Base-by-base conservation (phyloP, 2,888 invertebrate species). In the Vesta saturnalis region DNA sequence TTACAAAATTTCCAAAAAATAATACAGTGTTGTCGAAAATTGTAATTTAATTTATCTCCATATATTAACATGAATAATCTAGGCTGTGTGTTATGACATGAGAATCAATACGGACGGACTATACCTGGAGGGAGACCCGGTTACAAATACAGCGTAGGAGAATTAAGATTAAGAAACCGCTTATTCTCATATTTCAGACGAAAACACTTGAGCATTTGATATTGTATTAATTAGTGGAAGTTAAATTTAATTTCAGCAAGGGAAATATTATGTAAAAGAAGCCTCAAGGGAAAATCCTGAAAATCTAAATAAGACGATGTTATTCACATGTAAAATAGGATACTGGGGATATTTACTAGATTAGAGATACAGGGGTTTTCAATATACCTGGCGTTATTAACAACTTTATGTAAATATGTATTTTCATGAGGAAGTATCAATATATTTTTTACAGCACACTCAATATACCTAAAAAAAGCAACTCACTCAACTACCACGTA, bases 251-350 rank as follows among this genome's bases (percentile, higher is more conserved):
- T n/a, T n/a, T 39, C 39, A 39, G n/a, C n/a, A 2, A 39, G 12
- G 39, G 12, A 8, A 1, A n/a, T 39, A 39, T n/a, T n/a, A n/a
- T n/a, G n/a, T 8, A 39, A 39, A 39, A 39, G 39, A 39, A 52
- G 52, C 19, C 52, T n/a, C 18, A 12, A 19, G 52, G 52, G 52
- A 52, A 21, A 18, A 18, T 2, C 52, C 19, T 52, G 19, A 52
- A 52, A 52, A 52, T 52, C 21, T n/a, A n/a, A 39, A 39, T 39
- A n/a, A n/a, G 43, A 43, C 14, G 43, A 12, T 21, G 52, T 52
- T 52, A 52, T 52, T 52, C 21, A 52, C 19, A 21, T 21, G 47
- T 2, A 16, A 15, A 47, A 16, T 49, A 49, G 15, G 6, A 19
- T 5, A 18, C 19, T 52, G 19, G 12, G 18, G 52, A 18, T 19